phyloP scores from a whole-genome alignment of 2,888 invertebrate species.

The Merodon equestris region DNA sequence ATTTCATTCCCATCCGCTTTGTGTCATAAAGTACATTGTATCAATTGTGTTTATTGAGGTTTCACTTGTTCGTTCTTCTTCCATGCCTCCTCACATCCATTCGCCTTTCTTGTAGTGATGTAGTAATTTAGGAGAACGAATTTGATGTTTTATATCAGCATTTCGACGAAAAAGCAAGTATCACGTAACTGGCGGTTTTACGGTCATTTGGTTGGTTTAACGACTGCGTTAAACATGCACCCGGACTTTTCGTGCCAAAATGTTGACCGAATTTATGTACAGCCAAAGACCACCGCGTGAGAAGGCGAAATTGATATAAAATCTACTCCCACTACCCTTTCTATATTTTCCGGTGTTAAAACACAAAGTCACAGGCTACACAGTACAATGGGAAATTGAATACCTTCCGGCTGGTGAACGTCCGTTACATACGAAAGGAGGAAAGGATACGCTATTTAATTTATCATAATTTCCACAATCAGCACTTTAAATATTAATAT shows the following conservation, averaged over 20 bases:
- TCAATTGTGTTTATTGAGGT: constrained; percentile 42
- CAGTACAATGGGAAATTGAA: no score
- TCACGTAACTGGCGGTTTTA: constrained; percentile 37
- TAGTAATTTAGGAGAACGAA: constrained; percentile 28
- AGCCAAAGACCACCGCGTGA: no score
- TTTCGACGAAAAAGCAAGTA: not conserved
- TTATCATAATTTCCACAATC: no score
- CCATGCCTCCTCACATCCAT: not conserved
- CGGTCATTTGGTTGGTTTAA: constrained; percentile 35
- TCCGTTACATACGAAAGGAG: no score
- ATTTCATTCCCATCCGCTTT: not conserved
- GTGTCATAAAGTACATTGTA: constrained; percentile 37
- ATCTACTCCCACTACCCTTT: no score
- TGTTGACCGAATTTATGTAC: no score
- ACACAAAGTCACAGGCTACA: no score
- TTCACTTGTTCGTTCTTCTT: not conserved
- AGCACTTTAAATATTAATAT: no score
- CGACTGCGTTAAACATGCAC: constrained; percentile 15
- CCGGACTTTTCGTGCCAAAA: constrained; percentile 1
- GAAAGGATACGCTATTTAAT: no score
- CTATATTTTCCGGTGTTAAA: constrained; percentile 4
- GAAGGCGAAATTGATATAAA: no score
- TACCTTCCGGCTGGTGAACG: not conserved
- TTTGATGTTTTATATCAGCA: constrained; percentile 27
- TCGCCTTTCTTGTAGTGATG: constrained; percentile 13